Percentiles rank a stretch among this genome's conserved stretches.
Evolutionary conservation across 2,888 invertebrate species (phyloP).

Genomic region (Augiades crinisus): DNA sequence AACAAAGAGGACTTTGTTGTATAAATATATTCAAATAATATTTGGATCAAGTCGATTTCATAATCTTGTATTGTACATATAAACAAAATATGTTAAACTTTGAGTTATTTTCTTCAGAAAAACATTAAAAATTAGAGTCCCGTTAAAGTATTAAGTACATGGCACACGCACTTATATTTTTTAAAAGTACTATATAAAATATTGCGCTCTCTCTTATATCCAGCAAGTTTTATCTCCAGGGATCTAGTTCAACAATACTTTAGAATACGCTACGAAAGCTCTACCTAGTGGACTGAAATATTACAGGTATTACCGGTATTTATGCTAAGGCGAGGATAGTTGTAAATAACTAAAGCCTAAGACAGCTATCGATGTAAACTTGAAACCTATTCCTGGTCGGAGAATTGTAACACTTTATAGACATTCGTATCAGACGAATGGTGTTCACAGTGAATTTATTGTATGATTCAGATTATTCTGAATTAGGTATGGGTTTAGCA

Average conservation of each 20-base stretch:
- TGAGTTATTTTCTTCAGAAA: no score
- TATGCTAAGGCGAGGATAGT: constrained; percentile 20
- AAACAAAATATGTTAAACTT: no score
- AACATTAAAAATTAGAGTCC: no score
- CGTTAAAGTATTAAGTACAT: no score
- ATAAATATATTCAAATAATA: no score
- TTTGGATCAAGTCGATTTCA: no score
- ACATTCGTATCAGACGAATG: constrained; percentile 22
- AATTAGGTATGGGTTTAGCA: background rate
- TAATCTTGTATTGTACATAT: no score
- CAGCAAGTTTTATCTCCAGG: constrained; percentile 18
- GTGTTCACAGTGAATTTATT: constrained; percentile 22
- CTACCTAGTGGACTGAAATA: constrained; percentile 21
- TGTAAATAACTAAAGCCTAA: constrained; percentile 24
- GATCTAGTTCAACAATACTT: constrained; percentile 20
- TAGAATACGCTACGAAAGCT: constrained; percentile 21
- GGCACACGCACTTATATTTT: no score
- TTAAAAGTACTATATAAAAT: no score
- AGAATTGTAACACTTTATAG: constrained; percentile 25
- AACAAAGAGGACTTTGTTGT: no score
- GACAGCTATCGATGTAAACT: constrained; percentile 26
- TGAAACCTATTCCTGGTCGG: constrained; percentile 22
- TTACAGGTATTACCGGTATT: constrained; percentile 24
- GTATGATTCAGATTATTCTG: constrained; percentile 16
- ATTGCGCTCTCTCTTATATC: constrained; percentile 11